A percentile compares a stretch with the other conserved stretches of the same genome.
phyloP scores from a whole-genome alignment of 2,888 invertebrate genomes.

The Aspidiotus rigidus region DNA sequence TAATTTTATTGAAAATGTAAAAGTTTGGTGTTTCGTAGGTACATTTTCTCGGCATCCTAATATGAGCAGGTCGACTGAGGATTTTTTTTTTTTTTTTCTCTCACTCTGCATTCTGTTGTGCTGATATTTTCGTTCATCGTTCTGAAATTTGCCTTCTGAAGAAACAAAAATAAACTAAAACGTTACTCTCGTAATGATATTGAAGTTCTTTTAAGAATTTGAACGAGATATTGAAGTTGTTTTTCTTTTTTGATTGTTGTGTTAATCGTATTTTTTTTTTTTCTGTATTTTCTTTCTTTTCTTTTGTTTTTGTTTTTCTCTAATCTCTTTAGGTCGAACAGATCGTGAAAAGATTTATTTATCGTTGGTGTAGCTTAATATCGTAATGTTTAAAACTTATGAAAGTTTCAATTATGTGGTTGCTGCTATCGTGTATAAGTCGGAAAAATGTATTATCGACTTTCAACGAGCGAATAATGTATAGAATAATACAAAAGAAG shows the following conservation, averaged over 20 bases:
- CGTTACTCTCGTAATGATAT: neutral
- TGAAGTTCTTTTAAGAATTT: neutral
- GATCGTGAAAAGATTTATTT: neutral
- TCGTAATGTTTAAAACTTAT: neutral
- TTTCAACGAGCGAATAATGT: constrained; percentile 8
- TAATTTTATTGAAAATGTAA: too few relatives aligned
- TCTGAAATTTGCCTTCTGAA: neutral
- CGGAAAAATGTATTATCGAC: neutral
- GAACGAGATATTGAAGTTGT: neutral
- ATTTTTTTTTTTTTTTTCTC: too few relatives aligned
- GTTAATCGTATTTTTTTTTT: constrained; percentile 2
- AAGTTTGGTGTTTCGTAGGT: too few relatives aligned
- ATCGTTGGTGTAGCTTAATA: neutral
- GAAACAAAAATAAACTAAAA: neutral
- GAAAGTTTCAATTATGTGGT: neutral
- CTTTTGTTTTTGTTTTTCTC: constrained; percentile 1
- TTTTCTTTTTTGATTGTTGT: neutral
- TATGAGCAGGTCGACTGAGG: too few relatives aligned
- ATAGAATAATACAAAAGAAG: neutral
- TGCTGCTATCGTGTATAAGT: neutral
- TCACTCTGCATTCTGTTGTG: too few relatives aligned
- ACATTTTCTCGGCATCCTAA: too few relatives aligned
- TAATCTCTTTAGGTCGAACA: neutral
- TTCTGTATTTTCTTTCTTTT: neutral
- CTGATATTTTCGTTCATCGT: too few relatives aligned